A percentile compares a stretch with the other conserved stretches of the same genome.
These are phyloP conservation scores for Hypsibius dujardini DNA, from an alignment of 1,140 invertebrate species.

Conservation along the genomic window DNA sequence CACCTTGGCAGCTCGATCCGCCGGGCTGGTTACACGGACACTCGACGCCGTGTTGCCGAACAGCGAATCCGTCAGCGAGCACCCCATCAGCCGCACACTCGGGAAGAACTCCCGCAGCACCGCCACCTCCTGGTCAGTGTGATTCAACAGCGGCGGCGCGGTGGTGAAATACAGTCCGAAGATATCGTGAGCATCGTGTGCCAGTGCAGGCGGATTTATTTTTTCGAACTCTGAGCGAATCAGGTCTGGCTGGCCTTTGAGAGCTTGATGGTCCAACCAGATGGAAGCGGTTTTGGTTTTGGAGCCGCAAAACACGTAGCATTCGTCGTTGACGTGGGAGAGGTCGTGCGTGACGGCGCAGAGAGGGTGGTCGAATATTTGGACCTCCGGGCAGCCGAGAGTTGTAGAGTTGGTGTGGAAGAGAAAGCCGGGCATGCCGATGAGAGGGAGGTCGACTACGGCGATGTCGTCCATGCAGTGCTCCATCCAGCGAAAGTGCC, in stretches of 20 bases:
- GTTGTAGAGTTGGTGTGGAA: neutral
- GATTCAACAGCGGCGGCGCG: neutral
- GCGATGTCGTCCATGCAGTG: conserved; percentile 10
- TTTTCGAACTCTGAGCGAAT: neutral
- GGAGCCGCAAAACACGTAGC: neutral
- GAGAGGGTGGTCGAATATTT: neutral
- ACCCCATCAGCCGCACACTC: neutral
- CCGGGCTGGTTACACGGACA: too few species aligned
- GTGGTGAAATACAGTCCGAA: neutral
- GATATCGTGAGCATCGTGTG: neutral
- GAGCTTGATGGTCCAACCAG: neutral
- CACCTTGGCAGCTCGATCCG: too few species aligned
- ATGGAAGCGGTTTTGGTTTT: neutral
- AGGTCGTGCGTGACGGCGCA: neutral
- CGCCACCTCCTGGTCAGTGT: neutral
- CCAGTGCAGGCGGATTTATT: neutral
- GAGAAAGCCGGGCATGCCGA: neutral
- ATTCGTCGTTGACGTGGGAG: neutral
- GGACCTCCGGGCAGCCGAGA: neutral
- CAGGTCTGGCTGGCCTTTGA: neutral
- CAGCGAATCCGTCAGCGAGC: neutral
- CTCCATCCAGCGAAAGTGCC: neutral
- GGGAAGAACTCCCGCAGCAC: neutral
- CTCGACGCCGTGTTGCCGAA: conserved; percentile 12
- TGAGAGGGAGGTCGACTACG: neutral